phyloP scores from a whole-genome alignment of 1,140 invertebrate genomes.

The Drosophila pruinosa region DNA sequence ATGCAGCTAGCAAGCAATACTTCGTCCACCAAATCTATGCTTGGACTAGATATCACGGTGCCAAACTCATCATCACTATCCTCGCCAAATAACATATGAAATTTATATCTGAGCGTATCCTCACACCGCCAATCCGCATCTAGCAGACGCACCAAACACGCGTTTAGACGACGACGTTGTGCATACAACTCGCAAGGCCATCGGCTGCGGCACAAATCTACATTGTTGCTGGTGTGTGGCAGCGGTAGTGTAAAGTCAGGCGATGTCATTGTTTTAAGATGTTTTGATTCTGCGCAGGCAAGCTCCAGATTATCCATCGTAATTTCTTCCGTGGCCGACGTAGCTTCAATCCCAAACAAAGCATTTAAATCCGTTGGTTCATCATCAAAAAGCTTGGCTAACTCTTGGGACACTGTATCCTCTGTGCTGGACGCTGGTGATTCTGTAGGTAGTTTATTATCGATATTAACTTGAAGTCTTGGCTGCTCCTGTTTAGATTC shows the following conservation, averaged over 20 bases:
- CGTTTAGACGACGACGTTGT: constrained; percentile 53
- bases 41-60: constrained; percentile 64
- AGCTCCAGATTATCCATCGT: neutral
- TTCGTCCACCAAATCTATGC: constrained; percentile 72
- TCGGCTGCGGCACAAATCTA: constrained; percentile 63
- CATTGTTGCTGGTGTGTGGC: neutral
- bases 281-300: neutral
- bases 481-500: constrained; percentile 13
- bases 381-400: constrained; percentile 68
- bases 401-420: constrained; percentile 65
- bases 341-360: constrained; percentile 64
- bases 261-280: neutral
- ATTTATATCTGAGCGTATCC: constrained; percentile 55
- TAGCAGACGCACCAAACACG: constrained; percentile 48
- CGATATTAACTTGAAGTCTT: neutral
- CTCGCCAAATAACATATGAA: constrained; percentile 68
- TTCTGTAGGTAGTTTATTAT: neutral
- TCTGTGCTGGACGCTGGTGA: constrained; percentile 33
- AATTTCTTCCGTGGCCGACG: neutral
- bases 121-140: constrained; percentile 74
- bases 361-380: constrained; percentile 71
- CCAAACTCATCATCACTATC: constrained; percentile 77
- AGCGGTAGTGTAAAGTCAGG: constrained; percentile 2
- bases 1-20: constrained; percentile 71
- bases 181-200: constrained; percentile 81